Evolutionary conservation across 2,113 vertebrate species (phyloP), one percentile per base, ranked within the genome.

Genomic region (Caranx melampygus): DNA sequence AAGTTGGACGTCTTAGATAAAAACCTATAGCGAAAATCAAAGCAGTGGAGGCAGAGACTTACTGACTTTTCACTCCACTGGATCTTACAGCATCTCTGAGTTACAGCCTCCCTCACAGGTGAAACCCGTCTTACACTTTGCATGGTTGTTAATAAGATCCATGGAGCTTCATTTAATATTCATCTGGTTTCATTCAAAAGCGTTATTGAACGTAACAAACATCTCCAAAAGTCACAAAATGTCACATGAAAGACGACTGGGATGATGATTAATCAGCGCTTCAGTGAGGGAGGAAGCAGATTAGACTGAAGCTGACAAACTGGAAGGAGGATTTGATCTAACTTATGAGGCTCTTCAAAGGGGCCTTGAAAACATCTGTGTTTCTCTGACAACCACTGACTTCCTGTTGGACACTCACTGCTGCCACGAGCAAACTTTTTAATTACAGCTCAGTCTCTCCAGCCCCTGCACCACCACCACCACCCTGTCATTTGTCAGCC

Each of bases 401-500:
- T 13, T 47, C 3, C 45, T 15, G 52, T 34, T 3, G 45, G 72
- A 63, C 64, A 51, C 33, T 7, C 52, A 14, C 37, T 47, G 79
- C 16, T 61, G 40, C 37, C 9, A 16, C 35, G 52, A 76, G 59
- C 37, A 75, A 59, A 72, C 35, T 67, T 79, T 79, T 68, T 72
- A 68, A 83, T 78, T 51, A 81, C 40, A 67, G 44, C 72, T 40
- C 45, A 3, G 51, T 65, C 54, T 68, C 33, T 70, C 35, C 40
- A 14, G 64, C 59, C 37, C 13, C 40, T 3, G 55, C 54, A 21
- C 47, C 55, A 26, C 26, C 55, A 26, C 26, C 26, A 26, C 1
- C 26, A 52, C 31, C 6, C 45, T 68, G 47, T n/a, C 4, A 4
- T 72, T 72, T 60, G 20, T 42, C 2, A 65, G 10, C 1, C 12